These are phyloP conservation scores for Platyrinchus mystaceus DNA, from an alignment of 2,797 vertebrate species.

Conservation along the genomic window DNA sequence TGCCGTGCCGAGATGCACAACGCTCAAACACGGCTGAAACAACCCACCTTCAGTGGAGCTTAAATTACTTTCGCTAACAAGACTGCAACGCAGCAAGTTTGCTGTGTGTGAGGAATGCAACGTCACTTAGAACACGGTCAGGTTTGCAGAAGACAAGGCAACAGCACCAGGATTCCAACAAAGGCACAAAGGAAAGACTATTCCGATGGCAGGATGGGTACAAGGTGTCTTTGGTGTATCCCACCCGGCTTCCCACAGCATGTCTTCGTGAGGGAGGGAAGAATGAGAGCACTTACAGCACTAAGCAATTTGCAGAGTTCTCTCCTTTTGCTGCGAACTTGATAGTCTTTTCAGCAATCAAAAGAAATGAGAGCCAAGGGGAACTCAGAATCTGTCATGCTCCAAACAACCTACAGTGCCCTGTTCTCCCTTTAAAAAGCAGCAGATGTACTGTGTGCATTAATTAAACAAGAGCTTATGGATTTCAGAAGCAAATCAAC, in stretches of 20 bases:
- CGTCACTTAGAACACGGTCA: neutral
- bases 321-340: neutral
- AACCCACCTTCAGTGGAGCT: neutral
- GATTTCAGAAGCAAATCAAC: slow-evolving; percentile 64
- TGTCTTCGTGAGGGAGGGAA: fast-evolving
- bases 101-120: neutral
- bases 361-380: slow-evolving; percentile 44
- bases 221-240: neutral
- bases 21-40: neutral
- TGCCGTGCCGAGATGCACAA: neutral
- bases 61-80: neutral
- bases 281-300: neutral
- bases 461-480: slow-evolving; percentile 67
- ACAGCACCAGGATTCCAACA: fast-evolving
- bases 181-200: neutral
- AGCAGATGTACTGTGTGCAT: slow-evolving; percentile 61
- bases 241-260: neutral
- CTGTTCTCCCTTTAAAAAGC: slow-evolving; percentile 54
- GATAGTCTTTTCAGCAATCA: slow-evolving; percentile 27
- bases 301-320: neutral
- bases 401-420: slow-evolving; percentile 29
- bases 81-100: neutral
- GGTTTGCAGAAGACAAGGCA: neutral
- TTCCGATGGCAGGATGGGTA: fast-evolving
- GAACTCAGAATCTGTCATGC: slow-evolving; percentile 9